Base-by-base conservation (phyloP, 2,888 invertebrate genomes). In the Hirtodrosophila duncani region DNA sequence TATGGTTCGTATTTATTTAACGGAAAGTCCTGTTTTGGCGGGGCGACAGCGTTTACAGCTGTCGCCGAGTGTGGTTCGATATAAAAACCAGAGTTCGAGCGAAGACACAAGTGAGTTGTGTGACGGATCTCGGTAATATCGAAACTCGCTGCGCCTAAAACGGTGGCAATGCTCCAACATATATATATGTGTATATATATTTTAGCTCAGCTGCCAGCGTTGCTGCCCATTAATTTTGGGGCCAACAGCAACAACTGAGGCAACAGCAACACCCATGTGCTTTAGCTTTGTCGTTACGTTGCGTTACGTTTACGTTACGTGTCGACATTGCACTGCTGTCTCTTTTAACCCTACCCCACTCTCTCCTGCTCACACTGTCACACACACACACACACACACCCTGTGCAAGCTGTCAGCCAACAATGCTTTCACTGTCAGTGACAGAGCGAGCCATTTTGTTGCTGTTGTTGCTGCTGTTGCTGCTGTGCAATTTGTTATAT, bases 401-500 rank as follows among this genome's bases (percentile, higher is more conserved):
- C 48, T 51, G 58, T 53, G 48, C 29, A 43, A 51, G 66, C 77
- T 79, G 81, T 81, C 81, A 81, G 55, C 65, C 69, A 70, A 77
- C 77, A 77, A 81, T 81, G 82, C 79, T 81, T 82, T 82, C 79
- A 67, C 81, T 79, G 79, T 80, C 81, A 59, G 57, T 55, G 58
- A 48, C 62, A 55, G 51, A 41, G 56, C 55, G 51, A 41, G 56
- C 55, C 48, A 43, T 51, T 44, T 50, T 58, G 57, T 43, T 49
- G 49, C 38, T 26, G 26, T 8, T 38, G 9, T 16, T 10, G 33
- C 10, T 26, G 34, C 23, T 39, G 63, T 39, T 60, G 42, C 41
- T 48, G 57, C 50, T 67, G 67, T 45, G 39, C 50, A 37, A 55
- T 43, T 59, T 62, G 57, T 57, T 58, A 52, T 62, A 43, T n/a